phyloP scores from a whole-genome alignment of 2,113 vertebrate genomes.

The Balaenoptera acutorostrata region DNA sequence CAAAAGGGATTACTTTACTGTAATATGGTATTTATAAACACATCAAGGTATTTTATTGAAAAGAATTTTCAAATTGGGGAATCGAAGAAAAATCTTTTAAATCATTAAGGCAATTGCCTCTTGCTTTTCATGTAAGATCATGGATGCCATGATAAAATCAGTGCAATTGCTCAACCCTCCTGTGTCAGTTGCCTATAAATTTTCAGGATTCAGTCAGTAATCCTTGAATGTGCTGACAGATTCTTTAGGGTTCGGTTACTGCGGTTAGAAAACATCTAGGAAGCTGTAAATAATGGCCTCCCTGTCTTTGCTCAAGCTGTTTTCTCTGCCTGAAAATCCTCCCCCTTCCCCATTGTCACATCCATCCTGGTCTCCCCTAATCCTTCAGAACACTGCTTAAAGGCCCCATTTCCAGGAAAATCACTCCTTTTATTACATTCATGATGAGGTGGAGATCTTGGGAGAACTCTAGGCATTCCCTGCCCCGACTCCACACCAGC shows the following conservation, averaged over 20 bases:
- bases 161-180: slow-evolving; percentile 19
- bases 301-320: slow-evolving; percentile 1
- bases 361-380: background rate
- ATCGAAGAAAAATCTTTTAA: slow-evolving; percentile 22
- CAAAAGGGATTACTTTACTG: background rate
- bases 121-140: slow-evolving; percentile 5
- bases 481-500: accelerated
- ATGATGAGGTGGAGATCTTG: background rate
- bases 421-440: background rate
- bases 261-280: slow-evolving; percentile 53
- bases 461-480: background rate
- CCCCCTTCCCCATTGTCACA: background rate
- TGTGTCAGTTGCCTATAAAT: slow-evolving; percentile 42
- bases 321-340: background rate
- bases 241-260: slow-evolving; percentile 61
- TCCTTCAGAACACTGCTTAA: background rate
- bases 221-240: slow-evolving; percentile 49
- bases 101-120: slow-evolving; percentile 34
- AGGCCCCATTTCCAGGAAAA: background rate
- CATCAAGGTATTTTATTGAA: background rate
- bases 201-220: slow-evolving; percentile 38
- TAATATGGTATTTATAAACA: slow-evolving; percentile 4
- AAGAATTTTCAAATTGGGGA: background rate
- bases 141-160: slow-evolving; percentile 33
- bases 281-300: slow-evolving; percentile 51